Evolutionary conservation across 2,888 invertebrate genomes (phyloP).

Genomic region (Drosophila meridionalis): DNA sequence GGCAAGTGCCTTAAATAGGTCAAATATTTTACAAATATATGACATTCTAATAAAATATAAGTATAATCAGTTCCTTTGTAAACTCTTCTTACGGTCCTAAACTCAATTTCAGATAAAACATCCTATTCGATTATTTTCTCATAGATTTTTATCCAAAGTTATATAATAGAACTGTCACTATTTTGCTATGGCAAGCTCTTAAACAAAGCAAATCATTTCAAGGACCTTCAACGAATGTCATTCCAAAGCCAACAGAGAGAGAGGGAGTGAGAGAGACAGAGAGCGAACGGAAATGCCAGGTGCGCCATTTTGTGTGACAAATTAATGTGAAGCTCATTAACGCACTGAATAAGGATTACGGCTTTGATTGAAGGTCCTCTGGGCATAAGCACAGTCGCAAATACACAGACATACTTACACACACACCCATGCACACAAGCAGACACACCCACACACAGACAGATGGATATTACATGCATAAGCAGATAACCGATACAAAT

Average conservation of each 20-base stretch:
- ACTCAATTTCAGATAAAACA: background rate
- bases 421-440: constrained; percentile 21
- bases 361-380: constrained; percentile 80
- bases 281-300: constrained; percentile 57
- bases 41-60: background rate
- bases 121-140: background rate
- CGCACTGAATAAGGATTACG: constrained; percentile 81
- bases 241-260: constrained; percentile 12
- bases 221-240: constrained; percentile 63
- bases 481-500: constrained; percentile 62
- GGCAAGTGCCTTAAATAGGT: too few species aligned
- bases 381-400: constrained; percentile 59
- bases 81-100: background rate
- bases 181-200: constrained; percentile 10
- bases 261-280: background rate
- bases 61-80: background rate
- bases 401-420: constrained; percentile 20
- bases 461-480: constrained; percentile 43
- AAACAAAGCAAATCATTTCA: constrained; percentile 50
- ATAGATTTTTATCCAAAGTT: too few species aligned
- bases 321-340: constrained; percentile 79
- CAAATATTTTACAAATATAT: too few species aligned
- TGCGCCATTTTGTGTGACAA: constrained; percentile 74
- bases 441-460: constrained; percentile 14
- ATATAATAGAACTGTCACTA: background rate